A percentile compares a stretch with the other conserved stretches of the same genome.
These are phyloP conservation scores for Holocentrus rufus DNA, from an alignment of 2,797 vertebrate genomes.

Conservation along the genomic window DNA sequence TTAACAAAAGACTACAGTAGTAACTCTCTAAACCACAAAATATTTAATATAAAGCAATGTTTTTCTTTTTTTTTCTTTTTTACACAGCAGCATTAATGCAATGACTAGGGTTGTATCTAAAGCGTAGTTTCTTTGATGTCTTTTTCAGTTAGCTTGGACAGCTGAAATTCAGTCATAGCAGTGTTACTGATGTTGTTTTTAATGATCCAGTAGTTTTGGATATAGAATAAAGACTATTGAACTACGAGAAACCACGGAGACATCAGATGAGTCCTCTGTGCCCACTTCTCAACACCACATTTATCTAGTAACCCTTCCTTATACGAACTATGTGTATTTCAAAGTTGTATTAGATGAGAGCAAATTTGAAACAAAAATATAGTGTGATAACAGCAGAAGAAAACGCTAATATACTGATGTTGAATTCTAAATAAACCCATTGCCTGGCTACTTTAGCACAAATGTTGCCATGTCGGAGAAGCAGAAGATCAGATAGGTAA, in stretches of 20 bases:
- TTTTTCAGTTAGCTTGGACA: not conserved
- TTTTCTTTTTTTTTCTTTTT: not conserved
- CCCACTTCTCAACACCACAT: not conserved
- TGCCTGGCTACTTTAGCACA: not conserved
- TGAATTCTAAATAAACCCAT: slow-evolving; percentile 8
- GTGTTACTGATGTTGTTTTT: not conserved
- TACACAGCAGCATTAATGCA: not conserved
- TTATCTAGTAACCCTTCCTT: not conserved
- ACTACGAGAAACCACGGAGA: too few species aligned
- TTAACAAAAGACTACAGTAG: not conserved
- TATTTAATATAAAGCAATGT: slow-evolving; percentile 3
- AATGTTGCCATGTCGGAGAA: slow-evolving; percentile 17
- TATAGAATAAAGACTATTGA: too few species aligned
- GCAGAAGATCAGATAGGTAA: slow-evolving; percentile 38
- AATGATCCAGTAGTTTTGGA: too few species aligned
- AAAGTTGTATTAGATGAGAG: not conserved
- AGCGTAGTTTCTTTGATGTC: not conserved
- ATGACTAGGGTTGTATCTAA: not conserved
- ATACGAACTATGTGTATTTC: not conserved
- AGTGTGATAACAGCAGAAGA: not conserved
- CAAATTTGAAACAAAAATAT: not conserved
- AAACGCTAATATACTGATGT: not conserved
- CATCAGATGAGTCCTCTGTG: too few species aligned
- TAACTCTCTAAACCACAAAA: slow-evolving; percentile 1
- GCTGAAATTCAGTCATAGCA: not conserved